These are phyloP conservation scores for Scaptomyza pallida DNA, from an alignment of 1,140 invertebrate species.

Conservation along the genomic window DNA sequence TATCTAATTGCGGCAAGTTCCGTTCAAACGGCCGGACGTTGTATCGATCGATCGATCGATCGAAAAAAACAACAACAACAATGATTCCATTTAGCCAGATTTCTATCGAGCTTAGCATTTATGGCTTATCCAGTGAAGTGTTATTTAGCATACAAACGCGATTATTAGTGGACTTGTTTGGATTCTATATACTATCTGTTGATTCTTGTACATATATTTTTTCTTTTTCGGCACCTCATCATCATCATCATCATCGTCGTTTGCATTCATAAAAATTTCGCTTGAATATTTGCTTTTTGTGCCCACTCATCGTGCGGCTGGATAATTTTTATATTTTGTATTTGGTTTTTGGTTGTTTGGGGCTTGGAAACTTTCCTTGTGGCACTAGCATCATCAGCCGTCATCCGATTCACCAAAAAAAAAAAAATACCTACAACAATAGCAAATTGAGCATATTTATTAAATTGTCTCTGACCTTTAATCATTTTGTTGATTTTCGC, in stretches of 20 bases:
- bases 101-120: conserved; percentile 26
- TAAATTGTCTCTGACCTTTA: conserved; percentile 38
- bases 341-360: neutral
- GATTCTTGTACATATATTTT: neutral
- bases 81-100: neutral
- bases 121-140: conserved; percentile 10
- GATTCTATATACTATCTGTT: conserved; percentile 15
- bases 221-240: conserved; percentile 16
- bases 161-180: conserved; percentile 30
- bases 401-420: no score
- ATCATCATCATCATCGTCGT: neutral
- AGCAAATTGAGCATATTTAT: conserved; percentile 40
- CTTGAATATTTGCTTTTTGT: neutral
- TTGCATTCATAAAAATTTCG: conserved; percentile 38
- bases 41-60: conserved; percentile 5
- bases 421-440: conserved; percentile 7
- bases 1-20: conserved; percentile 55
- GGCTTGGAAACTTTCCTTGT: conserved; percentile 12
- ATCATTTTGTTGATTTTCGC: conserved; percentile 27
- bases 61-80: neutral
- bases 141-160: conserved; percentile 48
- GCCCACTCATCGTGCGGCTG: conserved; percentile 40
- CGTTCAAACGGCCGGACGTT: conserved; percentile 16
- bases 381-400: no score
- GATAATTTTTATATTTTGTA: no score